phyloP scores from a whole-genome alignment of 2,888 invertebrate species.

The Sinotaia quadrata region DNA sequence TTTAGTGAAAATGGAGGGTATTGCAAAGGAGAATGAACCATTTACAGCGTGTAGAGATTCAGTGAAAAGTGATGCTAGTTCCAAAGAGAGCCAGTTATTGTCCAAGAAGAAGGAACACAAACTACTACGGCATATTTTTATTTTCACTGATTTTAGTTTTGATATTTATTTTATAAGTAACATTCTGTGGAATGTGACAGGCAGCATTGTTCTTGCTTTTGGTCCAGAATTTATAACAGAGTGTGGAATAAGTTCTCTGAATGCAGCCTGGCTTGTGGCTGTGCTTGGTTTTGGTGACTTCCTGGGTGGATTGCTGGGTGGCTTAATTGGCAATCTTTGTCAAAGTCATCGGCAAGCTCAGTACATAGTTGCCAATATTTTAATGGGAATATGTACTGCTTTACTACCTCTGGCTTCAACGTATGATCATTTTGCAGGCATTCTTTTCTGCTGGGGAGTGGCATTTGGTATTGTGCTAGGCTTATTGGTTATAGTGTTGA shows the following conservation, averaged over 20 bases:
- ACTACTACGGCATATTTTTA: constrained; percentile 26
- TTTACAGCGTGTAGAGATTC: too few relatives aligned
- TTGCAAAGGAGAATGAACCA: neutral
- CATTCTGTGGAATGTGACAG: constrained; percentile 60
- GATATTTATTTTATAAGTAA: constrained; percentile 59
- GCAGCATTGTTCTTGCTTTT: constrained; percentile 49
- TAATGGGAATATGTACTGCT: constrained; percentile 43
- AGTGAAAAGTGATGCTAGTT: too few relatives aligned
- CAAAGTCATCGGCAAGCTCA: constrained; percentile 45
- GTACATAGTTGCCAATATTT: constrained; percentile 50
- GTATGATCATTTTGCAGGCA: constrained; percentile 19
- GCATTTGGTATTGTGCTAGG: constrained; percentile 59
- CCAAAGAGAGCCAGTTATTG: too few relatives aligned
- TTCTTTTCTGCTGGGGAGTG: constrained; percentile 46
- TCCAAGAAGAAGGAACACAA: neutral
- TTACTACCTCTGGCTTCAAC: constrained; percentile 35
- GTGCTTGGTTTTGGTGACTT: constrained; percentile 49
- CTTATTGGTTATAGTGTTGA: constrained; percentile 56
- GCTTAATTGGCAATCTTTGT: constrained; percentile 53
- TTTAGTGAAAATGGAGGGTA: neutral
- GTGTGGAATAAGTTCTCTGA: constrained; percentile 43
- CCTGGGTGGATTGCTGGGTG: constrained; percentile 57
- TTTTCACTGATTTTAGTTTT: constrained; percentile 48
- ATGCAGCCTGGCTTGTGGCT: constrained; percentile 48
- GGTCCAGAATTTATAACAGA: constrained; percentile 52